These are phyloP conservation scores for Melinopterus prodromus DNA, from an alignment of 2,888 invertebrate species.

Conservation along the genomic window DNA sequence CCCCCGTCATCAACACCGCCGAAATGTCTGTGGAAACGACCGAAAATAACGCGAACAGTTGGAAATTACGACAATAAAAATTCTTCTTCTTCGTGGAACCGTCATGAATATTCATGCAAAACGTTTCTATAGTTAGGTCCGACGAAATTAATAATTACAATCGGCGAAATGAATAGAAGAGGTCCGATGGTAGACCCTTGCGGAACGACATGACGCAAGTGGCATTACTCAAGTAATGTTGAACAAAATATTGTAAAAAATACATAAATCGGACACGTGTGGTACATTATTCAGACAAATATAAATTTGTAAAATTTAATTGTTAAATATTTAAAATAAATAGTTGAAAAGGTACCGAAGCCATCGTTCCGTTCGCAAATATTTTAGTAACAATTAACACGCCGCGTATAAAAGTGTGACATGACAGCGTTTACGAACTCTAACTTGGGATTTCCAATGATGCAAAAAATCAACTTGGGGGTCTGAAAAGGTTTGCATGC, in stretches of 20 bases:
- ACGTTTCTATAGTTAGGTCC: no score
- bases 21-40: neutral
- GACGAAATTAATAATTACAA: no score
- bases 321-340: no score
- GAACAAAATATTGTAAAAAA: no score
- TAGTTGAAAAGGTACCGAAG: neutral
- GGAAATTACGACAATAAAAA: neutral
- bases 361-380: neutral
- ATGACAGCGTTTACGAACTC: neutral
- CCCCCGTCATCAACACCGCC: neutral
- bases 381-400: neutral
- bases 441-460: slow-evolving; percentile 40
- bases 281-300: no score
- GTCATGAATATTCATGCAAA: neutral
- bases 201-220: no score
- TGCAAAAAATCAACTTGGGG: slow-evolving; percentile 33
- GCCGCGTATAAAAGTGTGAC: slow-evolving; percentile 23
- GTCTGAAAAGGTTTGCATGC: neutral
- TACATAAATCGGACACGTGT: no score
- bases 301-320: no score
- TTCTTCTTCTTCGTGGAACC: neutral
- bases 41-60: neutral
- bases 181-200: no score
- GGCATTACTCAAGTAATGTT: no score
- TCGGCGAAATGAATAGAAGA: no score